Percentiles rank a stretch among this genome's conserved stretches.
Evolutionary conservation across 2,888 invertebrate genomes (phyloP).

Genomic region (Escarpia spicata): DNA sequence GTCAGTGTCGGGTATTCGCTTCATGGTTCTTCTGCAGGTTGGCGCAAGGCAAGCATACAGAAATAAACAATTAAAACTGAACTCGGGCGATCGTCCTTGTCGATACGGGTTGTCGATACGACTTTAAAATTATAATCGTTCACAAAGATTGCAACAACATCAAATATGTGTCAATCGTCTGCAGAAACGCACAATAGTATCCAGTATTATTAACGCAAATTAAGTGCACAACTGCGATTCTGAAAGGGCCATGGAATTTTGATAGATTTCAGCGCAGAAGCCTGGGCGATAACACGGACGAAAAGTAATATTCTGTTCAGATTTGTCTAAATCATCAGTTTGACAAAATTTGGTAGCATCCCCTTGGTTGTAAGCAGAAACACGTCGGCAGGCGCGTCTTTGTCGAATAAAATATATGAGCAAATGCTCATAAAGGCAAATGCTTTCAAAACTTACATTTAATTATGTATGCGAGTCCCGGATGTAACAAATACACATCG

Average conservation of each 20-base stretch:
- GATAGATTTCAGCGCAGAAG: not conserved
- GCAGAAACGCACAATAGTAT: not conserved
- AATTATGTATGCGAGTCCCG: not conserved
- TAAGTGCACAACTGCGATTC: not conserved
- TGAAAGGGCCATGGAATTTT: conserved; percentile 4
- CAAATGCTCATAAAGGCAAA: not conserved
- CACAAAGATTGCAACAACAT: not conserved
- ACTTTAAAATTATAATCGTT: not conserved
- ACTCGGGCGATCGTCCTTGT: not conserved
- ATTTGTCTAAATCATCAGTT: not conserved
- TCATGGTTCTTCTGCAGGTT: not conserved
- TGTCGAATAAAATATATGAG: conserved; percentile 5
- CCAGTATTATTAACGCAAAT: not conserved
- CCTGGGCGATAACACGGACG: not conserved
- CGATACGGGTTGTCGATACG: not conserved
- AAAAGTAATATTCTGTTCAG: not conserved
- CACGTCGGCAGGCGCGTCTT: not conserved
- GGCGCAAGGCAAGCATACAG: not conserved
- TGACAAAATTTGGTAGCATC: not conserved
- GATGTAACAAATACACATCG: conserved; percentile 1
- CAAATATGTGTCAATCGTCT: not conserved
- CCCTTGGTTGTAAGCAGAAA: not conserved
- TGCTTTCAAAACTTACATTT: not conserved
- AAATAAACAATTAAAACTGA: not conserved
- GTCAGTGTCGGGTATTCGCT: conserved; percentile 19